A percentile compares a stretch with the other conserved stretches of the same genome.
Evolutionary conservation across 92 coral and sea anemone genomes (phyloP).

Genomic region (Umimayanthus chanpuru): DNA sequence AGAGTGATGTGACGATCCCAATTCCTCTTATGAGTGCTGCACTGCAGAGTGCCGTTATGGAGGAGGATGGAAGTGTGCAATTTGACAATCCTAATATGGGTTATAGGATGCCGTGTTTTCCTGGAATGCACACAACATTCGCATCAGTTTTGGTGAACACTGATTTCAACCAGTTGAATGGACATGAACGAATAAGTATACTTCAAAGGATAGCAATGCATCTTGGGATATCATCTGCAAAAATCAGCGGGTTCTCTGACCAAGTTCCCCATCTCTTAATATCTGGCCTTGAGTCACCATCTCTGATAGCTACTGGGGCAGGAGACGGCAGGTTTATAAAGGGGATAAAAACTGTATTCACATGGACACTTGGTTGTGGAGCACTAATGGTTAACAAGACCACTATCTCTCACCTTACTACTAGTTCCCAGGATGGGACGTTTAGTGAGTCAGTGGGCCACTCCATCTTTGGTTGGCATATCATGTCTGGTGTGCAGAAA

Average conservation of each 20-base stretch:
- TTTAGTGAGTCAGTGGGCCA: slow-evolving; percentile 62
- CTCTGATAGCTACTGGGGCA: slow-evolving; percentile 80
- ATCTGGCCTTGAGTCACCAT: slow-evolving; percentile 71
- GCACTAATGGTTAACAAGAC: slow-evolving; percentile 70
- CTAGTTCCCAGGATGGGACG: slow-evolving; percentile 76
- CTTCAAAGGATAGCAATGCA: slow-evolving; percentile 60
- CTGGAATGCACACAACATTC: slow-evolving; percentile 68
- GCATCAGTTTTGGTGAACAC: slow-evolving; percentile 70
- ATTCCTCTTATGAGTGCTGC: slow-evolving; percentile 46
- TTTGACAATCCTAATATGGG: slow-evolving; percentile 29
- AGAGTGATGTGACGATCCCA: slow-evolving; percentile 6
- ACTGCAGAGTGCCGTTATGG: slow-evolving; percentile 29
- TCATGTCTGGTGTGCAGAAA: slow-evolving; percentile 83
- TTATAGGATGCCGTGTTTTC: slow-evolving; percentile 59
- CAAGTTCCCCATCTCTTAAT: slow-evolving; percentile 69
- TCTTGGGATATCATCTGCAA: slow-evolving; percentile 56
- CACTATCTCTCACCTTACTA: slow-evolving; percentile 61
- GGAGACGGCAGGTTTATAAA: slow-evolving; percentile 84
- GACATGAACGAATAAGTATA: slow-evolving; percentile 62
- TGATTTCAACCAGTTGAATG: slow-evolving; percentile 65
- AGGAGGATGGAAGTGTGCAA: slow-evolving; percentile 37
- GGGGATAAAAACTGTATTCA: slow-evolving; percentile 73
- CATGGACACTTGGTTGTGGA: slow-evolving; percentile 93
- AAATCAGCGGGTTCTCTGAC: slow-evolving; percentile 65
- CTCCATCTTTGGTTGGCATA: slow-evolving; percentile 92